phyloP scores from a whole-genome alignment of 2,113 vertebrate genomes.

The Kobus ellipsiprymnus region DNA sequence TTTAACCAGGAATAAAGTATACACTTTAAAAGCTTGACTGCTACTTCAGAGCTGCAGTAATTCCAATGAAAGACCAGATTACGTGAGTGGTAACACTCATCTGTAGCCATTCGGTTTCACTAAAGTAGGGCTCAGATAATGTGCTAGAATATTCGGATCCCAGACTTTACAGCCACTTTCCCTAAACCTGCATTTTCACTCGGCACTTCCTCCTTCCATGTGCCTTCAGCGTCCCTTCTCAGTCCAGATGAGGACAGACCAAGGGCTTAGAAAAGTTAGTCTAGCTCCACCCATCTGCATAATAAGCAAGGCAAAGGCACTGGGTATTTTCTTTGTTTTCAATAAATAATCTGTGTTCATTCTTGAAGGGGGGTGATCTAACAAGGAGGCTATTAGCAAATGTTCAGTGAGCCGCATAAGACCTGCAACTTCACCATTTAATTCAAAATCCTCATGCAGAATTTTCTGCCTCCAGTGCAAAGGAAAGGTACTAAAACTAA shows the following conservation, averaged over 20 bases:
- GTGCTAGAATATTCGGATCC: not conserved
- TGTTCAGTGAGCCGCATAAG: not conserved
- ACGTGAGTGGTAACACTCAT: not conserved
- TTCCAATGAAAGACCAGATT: not conserved
- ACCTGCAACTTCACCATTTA: not conserved
- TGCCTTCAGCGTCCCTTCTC: not conserved
- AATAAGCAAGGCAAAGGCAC: not conserved
- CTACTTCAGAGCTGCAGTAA: not conserved
- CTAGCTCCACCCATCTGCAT: not conserved
- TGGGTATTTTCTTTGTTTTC: not conserved
- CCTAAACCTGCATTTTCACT: not conserved
- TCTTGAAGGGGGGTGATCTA: not conserved
- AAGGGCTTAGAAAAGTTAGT: not conserved
- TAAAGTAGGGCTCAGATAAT: not conserved
- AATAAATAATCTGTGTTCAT: not conserved
- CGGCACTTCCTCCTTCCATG: not conserved
- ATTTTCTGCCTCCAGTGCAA: not conserved
- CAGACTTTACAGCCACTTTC: not conserved
- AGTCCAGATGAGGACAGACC: not conserved
- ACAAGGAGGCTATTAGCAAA: not conserved
- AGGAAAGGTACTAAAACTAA: not conserved
- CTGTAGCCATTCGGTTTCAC: slow-evolving; percentile 13
- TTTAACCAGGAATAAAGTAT: not conserved
- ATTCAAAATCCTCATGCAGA: not conserved
- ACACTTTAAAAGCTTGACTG: not conserved